Evolutionary conservation across 2,113 vertebrate genomes (phyloP).

Genomic region (Tachysurus fulvidraco): DNA sequence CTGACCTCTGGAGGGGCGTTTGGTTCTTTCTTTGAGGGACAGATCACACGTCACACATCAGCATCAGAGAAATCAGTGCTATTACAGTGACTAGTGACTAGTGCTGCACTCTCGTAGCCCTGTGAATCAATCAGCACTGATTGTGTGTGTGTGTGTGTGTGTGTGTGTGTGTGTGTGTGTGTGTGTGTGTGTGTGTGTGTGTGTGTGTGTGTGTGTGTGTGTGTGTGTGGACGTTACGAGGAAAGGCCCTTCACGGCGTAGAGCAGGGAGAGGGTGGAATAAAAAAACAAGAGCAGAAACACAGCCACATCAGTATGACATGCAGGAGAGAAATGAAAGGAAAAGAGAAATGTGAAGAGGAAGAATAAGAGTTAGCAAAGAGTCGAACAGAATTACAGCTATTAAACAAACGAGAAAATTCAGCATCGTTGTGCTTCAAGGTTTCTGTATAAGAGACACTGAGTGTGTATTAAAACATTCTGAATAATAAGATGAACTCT

Average conservation of each 20-base stretch:
- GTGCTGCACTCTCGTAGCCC: neutral
- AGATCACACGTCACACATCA: conserved; percentile 60
- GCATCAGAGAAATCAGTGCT: conserved; percentile 11
- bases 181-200: neutral
- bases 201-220: neutral
- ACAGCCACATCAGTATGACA: conserved; percentile 22
- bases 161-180: neutral
- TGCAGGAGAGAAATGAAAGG: conserved; percentile 19
- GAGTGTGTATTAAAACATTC: neutral
- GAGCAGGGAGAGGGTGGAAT: conserved; percentile 6
- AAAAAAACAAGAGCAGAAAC: conserved; percentile 23
- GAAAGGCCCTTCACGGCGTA: conserved; percentile 11
- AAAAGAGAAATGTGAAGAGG: conserved; percentile 15
- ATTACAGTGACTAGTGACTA: neutral
- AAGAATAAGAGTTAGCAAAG: conserved; percentile 30
- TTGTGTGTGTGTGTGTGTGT: conserved; percentile 1
- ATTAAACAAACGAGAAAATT: neutral
- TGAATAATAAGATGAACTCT: neutral
- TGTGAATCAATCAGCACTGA: neutral
- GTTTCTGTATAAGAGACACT: neutral
- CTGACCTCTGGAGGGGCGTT: conserved; percentile 64
- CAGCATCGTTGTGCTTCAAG: neutral
- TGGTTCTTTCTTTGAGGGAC: conserved; percentile 55
- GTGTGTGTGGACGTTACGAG: neutral
- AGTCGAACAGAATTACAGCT: neutral